These are phyloP conservation scores for Trogon melanurus DNA, from an alignment of 2,113 vertebrate species.

Conservation along the genomic window DNA sequence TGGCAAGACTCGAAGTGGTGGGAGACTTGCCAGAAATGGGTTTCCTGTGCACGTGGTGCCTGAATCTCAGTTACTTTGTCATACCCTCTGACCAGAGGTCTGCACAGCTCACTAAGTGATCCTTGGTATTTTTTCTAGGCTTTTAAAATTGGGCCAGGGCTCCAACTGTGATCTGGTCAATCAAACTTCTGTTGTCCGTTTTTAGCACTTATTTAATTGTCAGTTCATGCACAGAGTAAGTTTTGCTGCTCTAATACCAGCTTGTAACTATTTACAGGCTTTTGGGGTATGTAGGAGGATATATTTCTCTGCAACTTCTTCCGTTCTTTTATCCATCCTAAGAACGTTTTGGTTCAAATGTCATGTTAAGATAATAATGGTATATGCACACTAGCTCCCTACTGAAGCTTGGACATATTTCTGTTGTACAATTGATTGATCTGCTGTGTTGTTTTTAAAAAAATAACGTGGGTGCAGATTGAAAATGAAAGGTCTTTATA, in stretches of 20 bases:
- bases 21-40: background rate
- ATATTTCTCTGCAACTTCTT: background rate
- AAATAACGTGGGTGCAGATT: background rate
- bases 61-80: background rate
- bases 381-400: background rate
- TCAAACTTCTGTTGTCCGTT: background rate
- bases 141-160: background rate
- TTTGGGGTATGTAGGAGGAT: background rate
- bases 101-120: background rate
- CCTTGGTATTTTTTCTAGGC: background rate
- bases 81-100: background rate
- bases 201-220: background rate
- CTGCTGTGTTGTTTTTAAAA: background rate
- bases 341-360: background rate
- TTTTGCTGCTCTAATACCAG: background rate
- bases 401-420: background rate
- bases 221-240: background rate
- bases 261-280: background rate
- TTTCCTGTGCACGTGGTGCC: background rate
- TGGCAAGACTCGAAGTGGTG: background rate
- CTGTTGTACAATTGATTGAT: background rate
- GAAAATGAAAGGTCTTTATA: background rate
- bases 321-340: background rate
- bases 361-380: background rate
- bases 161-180: background rate